phyloP scores from a whole-genome alignment of 2,888 invertebrate genomes.

The Rhingia campestris region DNA sequence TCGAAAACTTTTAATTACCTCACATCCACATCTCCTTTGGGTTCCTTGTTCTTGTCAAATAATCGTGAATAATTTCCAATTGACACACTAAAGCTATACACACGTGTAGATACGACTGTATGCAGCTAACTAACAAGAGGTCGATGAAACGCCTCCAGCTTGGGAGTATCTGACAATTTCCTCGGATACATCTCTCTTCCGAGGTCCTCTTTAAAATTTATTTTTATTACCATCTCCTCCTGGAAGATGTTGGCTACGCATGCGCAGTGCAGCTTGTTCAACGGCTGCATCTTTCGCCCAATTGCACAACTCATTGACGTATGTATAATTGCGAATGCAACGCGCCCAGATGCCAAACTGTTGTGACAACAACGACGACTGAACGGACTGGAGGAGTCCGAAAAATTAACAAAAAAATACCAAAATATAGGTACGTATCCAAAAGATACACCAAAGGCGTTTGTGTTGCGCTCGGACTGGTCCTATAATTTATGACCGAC shows the following conservation, averaged over 20 bases:
- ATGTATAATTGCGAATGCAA: constrained; percentile 39
- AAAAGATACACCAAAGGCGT: constrained; percentile 67
- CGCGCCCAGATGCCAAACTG: constrained; percentile 62
- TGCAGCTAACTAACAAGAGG: neutral
- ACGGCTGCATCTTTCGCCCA: constrained; percentile 49
- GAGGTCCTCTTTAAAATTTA: neutral
- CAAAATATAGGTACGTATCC: neutral
- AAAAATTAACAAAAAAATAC: neutral
- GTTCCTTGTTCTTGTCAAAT: neutral
- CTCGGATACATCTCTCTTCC: constrained; percentile 9
- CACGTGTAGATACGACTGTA: neutral
- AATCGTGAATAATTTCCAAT: constrained; percentile 36
- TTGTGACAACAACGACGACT: constrained; percentile 55
- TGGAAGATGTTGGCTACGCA: neutral
- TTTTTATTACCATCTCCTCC: constrained; percentile 13
- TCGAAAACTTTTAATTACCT: constrained; percentile 36
- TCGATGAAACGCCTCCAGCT: constrained; percentile 11
- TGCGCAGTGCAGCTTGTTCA: constrained; percentile 54
- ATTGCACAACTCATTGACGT: constrained; percentile 39
- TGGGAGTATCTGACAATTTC: constrained; percentile 30
- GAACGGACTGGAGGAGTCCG: neutral
- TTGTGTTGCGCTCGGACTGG: constrained; percentile 55
- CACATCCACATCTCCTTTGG: neutral
- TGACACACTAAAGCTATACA: constrained; percentile 22
- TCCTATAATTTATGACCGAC: constrained; percentile 68